Conservation (phyloP, 2,888 invertebrate species). For the Drosophila colorata region DNA sequence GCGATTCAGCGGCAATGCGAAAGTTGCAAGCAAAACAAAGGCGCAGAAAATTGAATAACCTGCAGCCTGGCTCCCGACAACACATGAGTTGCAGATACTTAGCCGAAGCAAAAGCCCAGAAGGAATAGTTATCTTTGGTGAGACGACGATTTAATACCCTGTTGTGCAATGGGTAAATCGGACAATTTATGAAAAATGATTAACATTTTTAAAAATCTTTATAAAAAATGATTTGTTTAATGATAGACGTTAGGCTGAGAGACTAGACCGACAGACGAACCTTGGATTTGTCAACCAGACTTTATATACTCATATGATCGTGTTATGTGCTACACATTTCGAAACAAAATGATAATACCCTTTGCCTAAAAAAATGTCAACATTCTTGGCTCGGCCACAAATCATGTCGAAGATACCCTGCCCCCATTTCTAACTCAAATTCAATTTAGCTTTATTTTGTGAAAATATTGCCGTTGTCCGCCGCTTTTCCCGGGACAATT, state of each 20-base stretch:
- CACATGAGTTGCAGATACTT: slow-evolving; percentile 29
- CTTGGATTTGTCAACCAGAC: too few relatives aligned
- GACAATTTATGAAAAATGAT: too few relatives aligned
- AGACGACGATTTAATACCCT: background rate
- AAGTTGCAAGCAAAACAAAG: slow-evolving; percentile 69
- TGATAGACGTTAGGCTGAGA: too few relatives aligned
- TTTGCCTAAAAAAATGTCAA: background rate
- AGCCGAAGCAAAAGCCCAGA: slow-evolving; percentile 4
- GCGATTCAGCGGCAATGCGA: slow-evolving; percentile 48
- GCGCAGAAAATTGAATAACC: slow-evolving; percentile 31
- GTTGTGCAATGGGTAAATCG: too few relatives aligned
- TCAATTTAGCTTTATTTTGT: slow-evolving; percentile 68
- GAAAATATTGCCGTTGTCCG: slow-evolving; percentile 46
- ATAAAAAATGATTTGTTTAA: too few relatives aligned
- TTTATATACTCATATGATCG: too few relatives aligned
- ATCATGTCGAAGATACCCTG: slow-evolving; percentile 20
- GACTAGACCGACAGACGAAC: too few relatives aligned
- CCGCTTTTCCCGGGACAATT: slow-evolving; percentile 18
- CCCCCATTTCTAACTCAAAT: slow-evolving; percentile 36
- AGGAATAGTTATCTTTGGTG: background rate
- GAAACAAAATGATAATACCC: background rate
- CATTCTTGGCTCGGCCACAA: background rate
- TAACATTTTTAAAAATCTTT: too few relatives aligned
- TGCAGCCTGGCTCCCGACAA: slow-evolving; percentile 16
- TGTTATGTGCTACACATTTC: too few relatives aligned